Evolutionary conservation across 1,140 invertebrate genomes (phyloP).

Genomic region (Ectropis grisescens): DNA sequence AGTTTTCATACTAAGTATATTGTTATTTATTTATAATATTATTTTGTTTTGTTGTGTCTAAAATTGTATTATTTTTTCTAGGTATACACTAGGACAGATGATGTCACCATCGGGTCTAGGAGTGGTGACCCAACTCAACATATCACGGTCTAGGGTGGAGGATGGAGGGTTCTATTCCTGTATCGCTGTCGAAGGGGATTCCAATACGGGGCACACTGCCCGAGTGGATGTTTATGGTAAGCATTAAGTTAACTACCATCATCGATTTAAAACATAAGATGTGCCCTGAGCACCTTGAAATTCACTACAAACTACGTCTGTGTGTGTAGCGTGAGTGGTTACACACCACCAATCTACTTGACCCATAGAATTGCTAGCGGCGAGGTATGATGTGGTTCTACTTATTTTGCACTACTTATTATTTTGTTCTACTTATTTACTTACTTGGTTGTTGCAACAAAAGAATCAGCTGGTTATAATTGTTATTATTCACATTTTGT

Average conservation of each 20-base stretch:
- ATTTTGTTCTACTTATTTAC: no score
- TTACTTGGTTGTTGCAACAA: no score
- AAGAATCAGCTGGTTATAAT: no score
- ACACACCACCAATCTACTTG: no score
- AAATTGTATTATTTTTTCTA: conserved; percentile 17
- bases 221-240: conserved; percentile 89
- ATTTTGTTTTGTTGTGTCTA: neutral
- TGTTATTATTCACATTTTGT: no score
- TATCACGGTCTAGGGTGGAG: conserved; percentile 81
- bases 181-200: conserved; percentile 79
- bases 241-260: conserved; percentile 8
- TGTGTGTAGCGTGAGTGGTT: no score
- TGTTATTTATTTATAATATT: conserved; percentile 1
- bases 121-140: conserved; percentile 89
- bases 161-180: conserved; percentile 88
- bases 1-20: no score
- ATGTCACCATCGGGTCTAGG: conserved; percentile 78
- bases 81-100: conserved; percentile 77
- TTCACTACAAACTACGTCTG: no score
- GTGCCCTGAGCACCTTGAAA: no score
- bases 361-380: no score
- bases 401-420: no score
- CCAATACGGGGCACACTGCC: conserved; percentile 77
- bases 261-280: neutral
- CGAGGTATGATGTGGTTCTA: no score